These are phyloP conservation scores for Arctocebus calabarensis DNA, from an alignment of 2,797 vertebrate species.

Conservation along the genomic window DNA sequence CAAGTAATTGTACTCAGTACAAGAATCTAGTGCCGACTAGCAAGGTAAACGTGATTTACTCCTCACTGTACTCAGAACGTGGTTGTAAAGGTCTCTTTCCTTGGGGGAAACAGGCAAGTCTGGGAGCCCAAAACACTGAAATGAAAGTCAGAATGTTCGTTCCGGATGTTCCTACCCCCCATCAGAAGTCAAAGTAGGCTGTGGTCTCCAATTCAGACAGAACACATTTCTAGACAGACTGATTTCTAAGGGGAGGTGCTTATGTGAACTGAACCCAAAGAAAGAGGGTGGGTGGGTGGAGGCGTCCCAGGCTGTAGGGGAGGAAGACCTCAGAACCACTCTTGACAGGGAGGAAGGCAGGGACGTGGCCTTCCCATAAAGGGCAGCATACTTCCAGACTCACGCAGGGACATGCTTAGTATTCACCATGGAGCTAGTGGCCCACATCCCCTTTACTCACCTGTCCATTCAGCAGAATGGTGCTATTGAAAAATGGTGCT, in stretches of 20 bases:
- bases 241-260: background rate
- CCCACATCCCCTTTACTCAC: constrained; percentile 65
- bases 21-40: background rate
- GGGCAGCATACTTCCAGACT: background rate
- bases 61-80: background rate
- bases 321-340: background rate
- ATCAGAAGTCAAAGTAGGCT: background rate
- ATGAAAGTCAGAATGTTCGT: background rate
- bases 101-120: background rate
- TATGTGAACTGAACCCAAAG: background rate
- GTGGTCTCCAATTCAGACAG: constrained; percentile 19
- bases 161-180: background rate
- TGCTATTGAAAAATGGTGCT: constrained; percentile 85
- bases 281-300: background rate
- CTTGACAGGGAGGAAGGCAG: background rate
- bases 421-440: constrained; percentile 39
- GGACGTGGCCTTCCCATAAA: background rate
- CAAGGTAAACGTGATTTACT: background rate
- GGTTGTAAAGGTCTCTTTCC: background rate
- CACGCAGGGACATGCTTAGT: background rate
- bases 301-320: background rate
- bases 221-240: background rate
- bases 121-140: background rate
- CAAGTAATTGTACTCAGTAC: background rate
- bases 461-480: constrained; percentile 81